Evolutionary conservation across 2,888 invertebrate genomes (phyloP).

Genomic region (Hylaea fasciaria): DNA sequence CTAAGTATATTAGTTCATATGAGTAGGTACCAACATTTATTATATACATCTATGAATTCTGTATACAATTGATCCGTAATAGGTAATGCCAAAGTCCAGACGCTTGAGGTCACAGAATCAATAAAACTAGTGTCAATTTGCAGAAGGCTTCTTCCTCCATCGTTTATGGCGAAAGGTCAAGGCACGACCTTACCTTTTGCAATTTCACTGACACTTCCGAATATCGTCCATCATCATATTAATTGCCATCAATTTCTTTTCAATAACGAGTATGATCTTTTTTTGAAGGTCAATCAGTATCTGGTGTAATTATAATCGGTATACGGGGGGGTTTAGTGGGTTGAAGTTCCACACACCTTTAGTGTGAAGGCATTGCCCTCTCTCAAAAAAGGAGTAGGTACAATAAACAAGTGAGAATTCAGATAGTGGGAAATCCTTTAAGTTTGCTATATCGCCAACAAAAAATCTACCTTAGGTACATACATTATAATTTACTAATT

Average conservation of each 20-base stretch:
- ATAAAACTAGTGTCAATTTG: constrained; percentile 2
- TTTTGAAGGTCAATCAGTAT: background rate
- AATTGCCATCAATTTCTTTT: background rate
- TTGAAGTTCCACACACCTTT: too few relatives aligned
- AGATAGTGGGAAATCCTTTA: too few relatives aligned
- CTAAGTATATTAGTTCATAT: too few relatives aligned
- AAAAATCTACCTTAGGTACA: background rate
- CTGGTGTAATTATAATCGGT: background rate
- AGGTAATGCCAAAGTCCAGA: constrained; percentile 1
- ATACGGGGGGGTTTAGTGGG: too few relatives aligned
- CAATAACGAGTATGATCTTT: background rate
- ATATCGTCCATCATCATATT: constrained; percentile 1
- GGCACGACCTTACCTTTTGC: constrained; percentile 5
- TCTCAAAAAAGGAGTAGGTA: background rate
- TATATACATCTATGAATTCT: too few relatives aligned
- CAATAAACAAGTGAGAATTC: too few relatives aligned
- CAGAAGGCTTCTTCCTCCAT: constrained; percentile 9
- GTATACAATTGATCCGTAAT: background rate
- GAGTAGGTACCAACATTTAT: too few relatives aligned
- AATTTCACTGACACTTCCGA: constrained; percentile 5
- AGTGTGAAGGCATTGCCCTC: too few relatives aligned
- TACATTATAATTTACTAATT: background rate
- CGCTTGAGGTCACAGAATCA: constrained; percentile 1
- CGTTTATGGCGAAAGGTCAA: constrained; percentile 5
- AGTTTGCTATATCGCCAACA: too few relatives aligned